These are phyloP conservation scores for Temnothorax longispinosus DNA, from an alignment of 1,140 invertebrate genomes.

Conservation along the genomic window DNA sequence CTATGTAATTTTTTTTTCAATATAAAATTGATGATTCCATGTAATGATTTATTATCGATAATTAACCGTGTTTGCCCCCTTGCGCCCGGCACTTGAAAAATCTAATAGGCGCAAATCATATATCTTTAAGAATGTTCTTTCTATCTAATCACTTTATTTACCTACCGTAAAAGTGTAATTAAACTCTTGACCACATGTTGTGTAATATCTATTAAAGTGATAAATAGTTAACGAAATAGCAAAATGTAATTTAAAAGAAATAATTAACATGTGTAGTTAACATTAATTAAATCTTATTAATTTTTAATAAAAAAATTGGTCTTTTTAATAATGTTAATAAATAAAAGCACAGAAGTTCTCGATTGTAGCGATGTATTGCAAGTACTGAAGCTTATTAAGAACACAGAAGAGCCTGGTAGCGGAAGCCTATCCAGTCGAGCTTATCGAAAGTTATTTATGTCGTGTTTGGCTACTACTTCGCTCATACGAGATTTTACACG, in stretches of 20 bases:
- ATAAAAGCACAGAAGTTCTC: neutral
- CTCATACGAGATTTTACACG: constrained; percentile 61
- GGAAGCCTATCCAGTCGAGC: constrained; percentile 73
- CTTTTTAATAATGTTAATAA: neutral
- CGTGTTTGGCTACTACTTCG: constrained; percentile 70
- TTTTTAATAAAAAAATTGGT: neutral
- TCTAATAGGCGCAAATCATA: constrained; percentile 11
- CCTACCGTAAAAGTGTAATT: neutral
- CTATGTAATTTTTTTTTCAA: constrained; percentile 5
- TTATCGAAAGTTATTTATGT: constrained; percentile 82
- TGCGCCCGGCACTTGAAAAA: neutral
- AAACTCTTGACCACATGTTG: neutral
- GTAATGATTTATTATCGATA: constrained; percentile 36
- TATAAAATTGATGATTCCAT: constrained; percentile 13
- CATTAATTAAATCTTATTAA: neutral
- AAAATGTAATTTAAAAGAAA: neutral
- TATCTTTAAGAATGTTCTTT: constrained; percentile 13
- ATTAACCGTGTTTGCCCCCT: neutral
- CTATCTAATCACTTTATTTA: constrained; percentile 23
- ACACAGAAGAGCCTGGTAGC: constrained; percentile 72
- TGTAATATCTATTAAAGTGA: constrained; percentile 9
- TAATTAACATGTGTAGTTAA: neutral
- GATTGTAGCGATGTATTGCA: constrained; percentile 49
- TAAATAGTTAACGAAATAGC: neutral
- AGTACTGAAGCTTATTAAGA: constrained; percentile 67